Conservation (phyloP, 2,113 vertebrate genomes). For the Parus major region DNA sequence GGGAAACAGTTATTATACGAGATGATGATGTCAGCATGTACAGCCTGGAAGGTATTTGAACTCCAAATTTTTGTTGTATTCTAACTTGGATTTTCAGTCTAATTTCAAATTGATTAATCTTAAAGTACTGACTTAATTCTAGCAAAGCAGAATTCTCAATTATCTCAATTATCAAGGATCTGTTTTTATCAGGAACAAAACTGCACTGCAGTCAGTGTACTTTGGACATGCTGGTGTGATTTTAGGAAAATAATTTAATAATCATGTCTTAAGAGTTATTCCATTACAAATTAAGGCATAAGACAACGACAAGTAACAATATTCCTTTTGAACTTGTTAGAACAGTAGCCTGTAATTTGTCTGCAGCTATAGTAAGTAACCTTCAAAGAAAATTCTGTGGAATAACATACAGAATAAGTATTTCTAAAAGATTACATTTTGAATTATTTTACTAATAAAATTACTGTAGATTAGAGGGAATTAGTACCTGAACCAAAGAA, state of each 20-base stretch:
- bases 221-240: background rate
- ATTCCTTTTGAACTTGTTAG: background rate
- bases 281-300: background rate
- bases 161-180: too few species aligned
- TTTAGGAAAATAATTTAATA: background rate
- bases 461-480: background rate
- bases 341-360: background rate
- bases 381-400: background rate
- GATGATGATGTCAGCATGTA: constrained; percentile 86
- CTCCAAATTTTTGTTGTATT: background rate
- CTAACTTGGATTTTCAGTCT: background rate
- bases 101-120: background rate
- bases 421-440: background rate
- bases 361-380: background rate
- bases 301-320: background rate
- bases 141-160: background rate
- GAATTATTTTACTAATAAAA: background rate
- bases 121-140: background rate
- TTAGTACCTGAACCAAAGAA: background rate
- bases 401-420: background rate
- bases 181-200: background rate
- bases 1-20: constrained; percentile 88
- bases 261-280: background rate
- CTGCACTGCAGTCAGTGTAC: background rate
- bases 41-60: constrained; percentile 83